A percentile compares a stretch with the other conserved stretches of the same genome.
phyloP scores from a whole-genome alignment of 23 tunicate genomes.

The Ciona savignyi region DNA sequence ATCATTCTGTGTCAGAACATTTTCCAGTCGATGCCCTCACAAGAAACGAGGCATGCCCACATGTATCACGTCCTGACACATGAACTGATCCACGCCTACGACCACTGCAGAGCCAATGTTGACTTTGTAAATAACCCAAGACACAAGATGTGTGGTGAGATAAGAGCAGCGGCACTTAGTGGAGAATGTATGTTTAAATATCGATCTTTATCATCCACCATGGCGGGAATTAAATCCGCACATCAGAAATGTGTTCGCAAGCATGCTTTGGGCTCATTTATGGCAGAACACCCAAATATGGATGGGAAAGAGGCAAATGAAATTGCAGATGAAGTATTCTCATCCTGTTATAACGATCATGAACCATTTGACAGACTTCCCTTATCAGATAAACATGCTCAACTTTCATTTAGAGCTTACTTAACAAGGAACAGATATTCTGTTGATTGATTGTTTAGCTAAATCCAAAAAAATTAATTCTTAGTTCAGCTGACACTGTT shows the following conservation, averaged over 20 bases:
- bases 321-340: slow-evolving; percentile 35
- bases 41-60: not conserved
- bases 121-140: slow-evolving; percentile 59
- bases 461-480: too few species aligned
- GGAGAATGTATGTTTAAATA: slow-evolving; percentile 70
- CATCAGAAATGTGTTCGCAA: slow-evolving; percentile 70
- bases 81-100: slow-evolving; percentile 86
- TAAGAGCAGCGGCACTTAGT: slow-evolving; percentile 83
- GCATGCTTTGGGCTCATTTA: slow-evolving; percentile 55
- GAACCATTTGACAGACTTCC: slow-evolving; percentile 85
- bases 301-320: slow-evolving; percentile 4
- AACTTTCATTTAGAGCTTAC: slow-evolving; percentile 51
- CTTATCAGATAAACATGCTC: slow-evolving; percentile 43
- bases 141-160: slow-evolving; percentile 84
- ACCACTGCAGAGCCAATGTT: slow-evolving; percentile 73
- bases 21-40: slow-evolving; percentile 12
- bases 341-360: slow-evolving; percentile 62
- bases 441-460: slow-evolving; percentile 8
- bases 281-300: slow-evolving; percentile 38
- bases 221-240: slow-evolving; percentile 23
- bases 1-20: slow-evolving; percentile 63
- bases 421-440: slow-evolving; percentile 24
- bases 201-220: slow-evolving; percentile 14
- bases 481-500: too few species aligned
- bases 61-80: slow-evolving; percentile 53